phyloP scores from a whole-genome alignment of 1,140 invertebrate genomes.

The Dufourea novaeangliae region DNA sequence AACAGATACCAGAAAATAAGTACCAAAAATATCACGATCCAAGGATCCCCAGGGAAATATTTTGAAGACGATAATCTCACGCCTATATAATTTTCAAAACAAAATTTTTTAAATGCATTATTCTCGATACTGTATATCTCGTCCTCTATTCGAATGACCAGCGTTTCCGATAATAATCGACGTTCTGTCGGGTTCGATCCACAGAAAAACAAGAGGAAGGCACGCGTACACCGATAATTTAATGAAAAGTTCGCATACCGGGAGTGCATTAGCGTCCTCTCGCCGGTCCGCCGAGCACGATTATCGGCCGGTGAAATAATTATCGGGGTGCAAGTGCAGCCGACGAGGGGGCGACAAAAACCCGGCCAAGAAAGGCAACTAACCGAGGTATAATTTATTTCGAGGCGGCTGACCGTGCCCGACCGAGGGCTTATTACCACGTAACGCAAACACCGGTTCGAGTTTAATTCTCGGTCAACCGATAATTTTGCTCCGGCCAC shows the following conservation, averaged over 20 bases:
- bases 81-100: no score
- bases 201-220: background rate
- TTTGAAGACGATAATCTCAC: no score
- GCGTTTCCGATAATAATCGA: no score
- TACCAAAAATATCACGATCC: no score
- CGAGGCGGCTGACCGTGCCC: background rate
- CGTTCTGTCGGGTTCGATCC: background rate
- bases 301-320: slow-evolving; percentile 56
- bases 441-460: slow-evolving; percentile 9
- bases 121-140: no score
- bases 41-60: no score
- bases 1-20: no score
- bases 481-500: background rate
- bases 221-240: slow-evolving; percentile 18
- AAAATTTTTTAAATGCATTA: no score
- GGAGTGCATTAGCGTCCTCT: slow-evolving; percentile 13
- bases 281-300: slow-evolving; percentile 13
- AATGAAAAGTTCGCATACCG: slow-evolving; percentile 40
- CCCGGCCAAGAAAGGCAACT: slow-evolving; percentile 32
- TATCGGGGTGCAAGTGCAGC: slow-evolving; percentile 25
- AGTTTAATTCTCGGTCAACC: slow-evolving; percentile 18
- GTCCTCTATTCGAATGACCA: no score
- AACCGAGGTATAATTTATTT: slow-evolving; percentile 52
- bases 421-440: background rate
- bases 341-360: slow-evolving; percentile 14